Conservation (phyloP, 2,888 invertebrate species). For the Phania funesta region DNA sequence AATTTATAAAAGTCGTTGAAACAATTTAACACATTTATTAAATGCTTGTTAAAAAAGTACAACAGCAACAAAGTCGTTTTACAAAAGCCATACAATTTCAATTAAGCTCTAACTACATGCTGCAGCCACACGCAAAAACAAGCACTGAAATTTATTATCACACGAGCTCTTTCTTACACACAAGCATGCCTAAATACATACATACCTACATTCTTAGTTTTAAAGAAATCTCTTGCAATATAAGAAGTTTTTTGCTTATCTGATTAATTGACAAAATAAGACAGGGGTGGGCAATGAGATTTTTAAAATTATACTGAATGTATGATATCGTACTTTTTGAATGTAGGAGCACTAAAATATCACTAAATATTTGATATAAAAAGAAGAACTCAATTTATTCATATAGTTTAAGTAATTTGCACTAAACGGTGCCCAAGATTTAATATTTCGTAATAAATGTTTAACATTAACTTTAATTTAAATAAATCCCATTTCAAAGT, state of each 20-base stretch:
- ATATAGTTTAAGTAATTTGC: too few species aligned
- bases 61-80: conserved; percentile 52
- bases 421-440: too few species aligned
- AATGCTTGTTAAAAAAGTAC: conserved; percentile 41
- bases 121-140: conserved; percentile 4
- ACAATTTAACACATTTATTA: conserved; percentile 64
- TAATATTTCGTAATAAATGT: too few species aligned
- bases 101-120: conserved; percentile 57
- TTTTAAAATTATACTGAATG: too few species aligned
- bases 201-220: background rate
- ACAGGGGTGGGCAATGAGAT: too few species aligned
- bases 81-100: conserved; percentile 66
- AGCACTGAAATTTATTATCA: conserved; percentile 3
- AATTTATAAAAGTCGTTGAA: conserved; percentile 64
- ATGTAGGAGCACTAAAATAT: too few species aligned
- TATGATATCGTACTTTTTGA: too few species aligned
- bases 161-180: conserved; percentile 5
- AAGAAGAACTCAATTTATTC: too few species aligned
- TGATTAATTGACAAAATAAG: conserved; percentile 57
- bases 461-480: too few species aligned
- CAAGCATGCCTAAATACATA: too few species aligned
- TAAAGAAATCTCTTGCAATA: conserved; percentile 7
- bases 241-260: conserved; percentile 29
- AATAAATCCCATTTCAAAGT: too few species aligned
- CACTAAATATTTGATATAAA: too few species aligned